Conservation (phyloP, 2,797 vertebrate genomes). For the Tokudaia muenninki region DNA sequence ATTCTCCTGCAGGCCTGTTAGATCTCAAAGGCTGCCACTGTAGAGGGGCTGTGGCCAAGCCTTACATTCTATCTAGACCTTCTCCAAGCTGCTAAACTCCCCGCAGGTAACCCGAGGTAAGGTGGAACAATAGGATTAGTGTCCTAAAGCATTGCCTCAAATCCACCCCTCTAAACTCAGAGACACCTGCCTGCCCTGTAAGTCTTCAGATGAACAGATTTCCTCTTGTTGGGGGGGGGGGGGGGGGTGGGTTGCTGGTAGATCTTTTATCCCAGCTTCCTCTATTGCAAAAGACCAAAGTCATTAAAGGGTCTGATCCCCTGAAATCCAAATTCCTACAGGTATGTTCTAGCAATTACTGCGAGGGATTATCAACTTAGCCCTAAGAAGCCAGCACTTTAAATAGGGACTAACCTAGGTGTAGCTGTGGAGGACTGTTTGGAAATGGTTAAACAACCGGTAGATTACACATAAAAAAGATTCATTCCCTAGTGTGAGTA, state of each 20-base stretch:
- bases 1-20: neutral
- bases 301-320: neutral
- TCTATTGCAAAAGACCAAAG: neutral
- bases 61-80: neutral
- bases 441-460: neutral
- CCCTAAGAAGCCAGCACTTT: neutral
- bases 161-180: neutral
- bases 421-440: neutral
- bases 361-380: neutral
- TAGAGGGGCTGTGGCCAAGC: neutral
- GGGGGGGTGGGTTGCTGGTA: neutral
- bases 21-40: neutral
- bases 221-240: neutral
- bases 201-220: neutral
- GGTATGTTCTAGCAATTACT: neutral
- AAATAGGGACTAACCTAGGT: neutral
- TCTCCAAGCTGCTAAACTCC: neutral
- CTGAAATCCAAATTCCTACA: neutral
- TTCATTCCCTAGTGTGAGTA: neutral
- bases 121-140: too few relatives aligned
- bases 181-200: neutral
- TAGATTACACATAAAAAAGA: neutral
- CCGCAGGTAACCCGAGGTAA: neutral
- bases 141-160: neutral
- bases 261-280: neutral